Conservation (phyloP, 2,888 invertebrate genomes). For the Drosophila fulvimacula region DNA sequence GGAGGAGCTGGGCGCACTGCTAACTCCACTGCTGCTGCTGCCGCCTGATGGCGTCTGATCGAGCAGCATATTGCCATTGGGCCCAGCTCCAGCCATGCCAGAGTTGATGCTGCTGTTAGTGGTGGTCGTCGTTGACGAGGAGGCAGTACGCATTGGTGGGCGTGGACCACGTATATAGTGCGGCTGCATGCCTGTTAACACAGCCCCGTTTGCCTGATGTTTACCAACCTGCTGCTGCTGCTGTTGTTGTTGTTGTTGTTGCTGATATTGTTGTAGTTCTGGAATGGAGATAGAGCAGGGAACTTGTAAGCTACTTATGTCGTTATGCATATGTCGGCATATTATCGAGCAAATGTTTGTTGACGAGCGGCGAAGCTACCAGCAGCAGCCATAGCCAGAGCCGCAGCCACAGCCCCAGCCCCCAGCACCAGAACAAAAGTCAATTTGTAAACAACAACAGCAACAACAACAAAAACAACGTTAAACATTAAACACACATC, state of each 20-base stretch:
- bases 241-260: constrained; percentile 62
- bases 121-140: constrained; percentile 69
- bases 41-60: constrained; percentile 82
- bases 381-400: neutral
- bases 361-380: neutral
- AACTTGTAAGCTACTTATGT: constrained; percentile 67
- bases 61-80: constrained; percentile 60
- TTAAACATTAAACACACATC: constrained; percentile 61
- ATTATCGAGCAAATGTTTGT: constrained; percentile 71
- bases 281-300: constrained; percentile 22
- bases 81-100: constrained; percentile 18
- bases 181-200: constrained; percentile 76
- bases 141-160: constrained; percentile 84
- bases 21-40: constrained; percentile 83
- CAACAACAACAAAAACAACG: constrained; percentile 52
- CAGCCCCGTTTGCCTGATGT: constrained; percentile 83
- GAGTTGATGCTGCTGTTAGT: constrained; percentile 49
- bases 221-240: constrained; percentile 81
- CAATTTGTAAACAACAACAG: constrained; percentile 13
- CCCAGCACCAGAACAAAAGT: constrained; percentile 11
- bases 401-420: constrained; percentile 3
- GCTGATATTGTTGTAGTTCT: constrained; percentile 79
- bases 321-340: constrained; percentile 74
- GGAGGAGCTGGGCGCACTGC: constrained; percentile 83
- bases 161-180: constrained; percentile 84